Evolutionary conservation across 2,888 invertebrate genomes (phyloP), one percentile per base, ranked within the genome.

Genomic region (Abscondita cerata): DNA sequence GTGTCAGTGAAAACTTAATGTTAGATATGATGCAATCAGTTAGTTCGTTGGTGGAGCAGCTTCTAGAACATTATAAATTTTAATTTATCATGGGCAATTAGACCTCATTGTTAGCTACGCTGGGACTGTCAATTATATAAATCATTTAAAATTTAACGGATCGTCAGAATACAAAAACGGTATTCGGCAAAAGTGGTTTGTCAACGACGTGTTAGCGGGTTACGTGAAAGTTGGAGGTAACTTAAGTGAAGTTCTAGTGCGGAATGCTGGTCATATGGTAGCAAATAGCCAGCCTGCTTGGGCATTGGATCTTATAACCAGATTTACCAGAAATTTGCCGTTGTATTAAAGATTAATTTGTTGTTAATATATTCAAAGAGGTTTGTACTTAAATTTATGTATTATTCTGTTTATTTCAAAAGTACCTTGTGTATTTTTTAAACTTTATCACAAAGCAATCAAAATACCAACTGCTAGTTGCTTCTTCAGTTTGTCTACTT

Each of bases 31-130:
- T 95, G 90, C 87, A 92, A 73, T 90, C 91, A 0, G 89, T 93
- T 5, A 90, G 91, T 5, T 85, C 86, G 0, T 88, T 89, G 86
- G 82, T 93, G 56, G 83, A 86, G 0, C 88, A 89, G 69, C 80
- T 94, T 0, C 75, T 92, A 0, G 82, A 87, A 34, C 80, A 87
- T 69, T 91, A 90, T 72, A 83, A 76, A 87, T 94, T 12, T 84
- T 96, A 44, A 85, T 95, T 62, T 96, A 96, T 78, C 95, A 89
- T 75, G 96, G 96, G 0, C 96, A 96, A 75, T 77, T 96, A 66
- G 96, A 97, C 77, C 90, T 96, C 11, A 94, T 96, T 66, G 92
- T 95, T 0, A 93, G 95, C 0, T 93, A 94, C 79, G 93, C 95
- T 0, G 76, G 93, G 50, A 95, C 95, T 0, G 85, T 90, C 15